Conservation (phyloP, 2,888 invertebrate genomes). For the Podabrus alpinus region DNA sequence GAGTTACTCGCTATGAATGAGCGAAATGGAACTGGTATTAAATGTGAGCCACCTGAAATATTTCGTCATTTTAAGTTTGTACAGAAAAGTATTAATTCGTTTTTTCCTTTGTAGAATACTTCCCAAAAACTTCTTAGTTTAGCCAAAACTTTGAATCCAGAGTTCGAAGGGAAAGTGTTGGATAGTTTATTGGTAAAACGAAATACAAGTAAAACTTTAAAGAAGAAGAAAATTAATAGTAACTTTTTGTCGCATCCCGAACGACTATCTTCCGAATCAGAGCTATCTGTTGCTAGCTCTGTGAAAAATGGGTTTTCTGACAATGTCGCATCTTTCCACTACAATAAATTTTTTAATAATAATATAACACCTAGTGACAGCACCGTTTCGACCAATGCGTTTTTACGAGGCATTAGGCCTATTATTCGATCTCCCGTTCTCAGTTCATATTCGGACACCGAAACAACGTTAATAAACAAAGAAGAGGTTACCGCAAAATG, state of each 20-base stretch:
- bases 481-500: neutral
- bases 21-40: neutral
- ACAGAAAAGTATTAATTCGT: neutral
- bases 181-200: slow-evolving; percentile 1
- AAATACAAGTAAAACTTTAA: neutral
- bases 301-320: slow-evolving; percentile 3
- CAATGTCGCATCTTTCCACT: neutral
- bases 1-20: neutral
- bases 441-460: neutral
- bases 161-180: slow-evolving; percentile 3
- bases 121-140: slow-evolving; percentile 11
- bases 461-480: neutral
- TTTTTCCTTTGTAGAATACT: slow-evolving; percentile 7
- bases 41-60: slow-evolving; percentile 9
- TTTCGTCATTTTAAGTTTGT: neutral
- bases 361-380: neutral
- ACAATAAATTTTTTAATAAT: neutral
- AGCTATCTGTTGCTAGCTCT: neutral
- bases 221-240: neutral
- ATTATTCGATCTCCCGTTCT: neutral
- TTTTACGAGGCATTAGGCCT: neutral
- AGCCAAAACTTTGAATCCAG: slow-evolving; percentile 3
- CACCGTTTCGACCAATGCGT: neutral
- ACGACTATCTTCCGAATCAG: slow-evolving; percentile 12
- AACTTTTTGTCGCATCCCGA: slow-evolving; percentile 24